A percentile compares a stretch with the other conserved stretches of the same genome.
Evolutionary conservation across 2,113 vertebrate species (phyloP).

Genomic region (Grantiella picta): DNA sequence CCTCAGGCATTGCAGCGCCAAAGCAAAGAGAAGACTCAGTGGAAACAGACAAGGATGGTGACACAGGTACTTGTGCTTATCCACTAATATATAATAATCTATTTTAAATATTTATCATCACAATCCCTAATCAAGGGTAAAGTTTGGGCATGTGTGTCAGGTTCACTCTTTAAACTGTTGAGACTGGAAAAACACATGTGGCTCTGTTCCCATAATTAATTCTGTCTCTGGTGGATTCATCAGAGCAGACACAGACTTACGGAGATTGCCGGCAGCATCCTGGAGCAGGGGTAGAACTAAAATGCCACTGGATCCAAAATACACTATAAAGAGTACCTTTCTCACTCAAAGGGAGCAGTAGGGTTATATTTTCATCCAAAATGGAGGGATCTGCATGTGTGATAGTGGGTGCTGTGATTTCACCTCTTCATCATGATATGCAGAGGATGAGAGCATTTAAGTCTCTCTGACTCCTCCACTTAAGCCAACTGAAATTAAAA

Average conservation of each 20-base stretch:
- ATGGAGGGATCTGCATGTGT: neutral
- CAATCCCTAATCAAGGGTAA: neutral
- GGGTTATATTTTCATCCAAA: neutral
- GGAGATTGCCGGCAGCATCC: neutral
- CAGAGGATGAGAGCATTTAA: neutral
- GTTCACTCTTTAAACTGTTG: neutral
- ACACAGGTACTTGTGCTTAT: neutral
- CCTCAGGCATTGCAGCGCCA: fast-evolving
- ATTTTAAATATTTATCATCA: neutral
- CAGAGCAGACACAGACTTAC: neutral
- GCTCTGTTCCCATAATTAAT: neutral
- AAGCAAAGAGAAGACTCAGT: neutral
- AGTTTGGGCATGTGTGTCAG: neutral
- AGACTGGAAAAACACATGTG: neutral
- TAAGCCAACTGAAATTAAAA: slow-evolving; percentile 22
- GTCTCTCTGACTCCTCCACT: neutral
- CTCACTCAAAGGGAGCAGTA: neutral
- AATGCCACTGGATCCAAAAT: neutral
- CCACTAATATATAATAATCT: neutral
- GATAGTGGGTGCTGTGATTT: neutral
- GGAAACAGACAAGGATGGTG: neutral
- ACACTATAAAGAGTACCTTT: neutral
- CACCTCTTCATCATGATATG: neutral
- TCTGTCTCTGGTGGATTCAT: neutral
- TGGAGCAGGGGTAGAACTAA: neutral